Percentiles rank a stretch among this genome's conserved stretches.
phyloP scores from a whole-genome alignment of 2,113 vertebrate genomes.

The Pluvialis apricaria region DNA sequence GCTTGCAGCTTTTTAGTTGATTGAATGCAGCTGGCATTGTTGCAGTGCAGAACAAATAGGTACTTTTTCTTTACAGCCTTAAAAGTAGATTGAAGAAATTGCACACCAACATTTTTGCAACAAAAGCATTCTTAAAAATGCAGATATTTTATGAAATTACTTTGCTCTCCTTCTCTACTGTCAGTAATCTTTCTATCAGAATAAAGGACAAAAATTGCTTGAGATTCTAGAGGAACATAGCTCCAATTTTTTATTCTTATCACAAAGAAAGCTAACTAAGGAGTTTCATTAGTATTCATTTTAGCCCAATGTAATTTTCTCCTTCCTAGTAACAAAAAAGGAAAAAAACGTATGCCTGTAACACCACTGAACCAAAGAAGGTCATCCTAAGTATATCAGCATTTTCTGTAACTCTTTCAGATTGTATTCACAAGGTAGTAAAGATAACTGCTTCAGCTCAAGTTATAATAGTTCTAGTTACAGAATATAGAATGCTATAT shows the following conservation, averaged over 20 bases:
- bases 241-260: conserved; percentile 74
- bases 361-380: conserved; percentile 62
- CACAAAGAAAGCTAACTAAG: conserved; percentile 76
- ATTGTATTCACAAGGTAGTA: conserved; percentile 51
- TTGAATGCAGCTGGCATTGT: conserved; percentile 88
- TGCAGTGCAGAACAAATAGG: conserved; percentile 86
- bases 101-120: conserved; percentile 75
- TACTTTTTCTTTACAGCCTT: conserved; percentile 81
- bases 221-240: conserved; percentile 54
- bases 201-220: conserved; percentile 68
- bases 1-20: conserved; percentile 87
- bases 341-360: conserved; percentile 29
- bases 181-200: conserved; percentile 72
- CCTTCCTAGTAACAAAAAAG: conserved; percentile 73
- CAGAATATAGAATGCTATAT: conserved; percentile 39
- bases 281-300: conserved; percentile 80
- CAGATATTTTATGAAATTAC: conserved; percentile 78
- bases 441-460: conserved; percentile 60
- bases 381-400: conserved; percentile 64
- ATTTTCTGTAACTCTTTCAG: conserved; percentile 58
- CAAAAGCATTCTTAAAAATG: conserved; percentile 78
- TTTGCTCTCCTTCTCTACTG: conserved; percentile 61
- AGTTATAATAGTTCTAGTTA: conserved; percentile 49
- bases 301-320: conserved; percentile 73
- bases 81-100: conserved; percentile 80